phyloP scores from a whole-genome alignment of 2,797 vertebrate genomes.

The Crocodylus rhombifer region DNA sequence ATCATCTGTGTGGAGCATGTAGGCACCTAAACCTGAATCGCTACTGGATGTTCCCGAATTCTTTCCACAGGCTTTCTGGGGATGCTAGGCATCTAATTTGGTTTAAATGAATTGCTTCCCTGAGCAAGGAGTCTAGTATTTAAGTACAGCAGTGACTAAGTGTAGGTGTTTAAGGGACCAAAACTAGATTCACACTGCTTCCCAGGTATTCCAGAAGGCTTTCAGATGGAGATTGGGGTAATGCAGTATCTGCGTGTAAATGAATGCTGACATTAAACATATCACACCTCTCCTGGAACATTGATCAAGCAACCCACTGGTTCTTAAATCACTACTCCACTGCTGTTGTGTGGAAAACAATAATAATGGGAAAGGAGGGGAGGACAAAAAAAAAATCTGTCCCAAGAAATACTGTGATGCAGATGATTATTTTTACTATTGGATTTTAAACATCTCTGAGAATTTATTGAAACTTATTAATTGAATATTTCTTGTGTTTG shows the following conservation, averaged over 20 bases:
- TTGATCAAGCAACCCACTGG: rapidly evolving
- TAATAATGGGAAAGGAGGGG: neutral
- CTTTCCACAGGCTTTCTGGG: too few species aligned
- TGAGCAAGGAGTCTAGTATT: too few species aligned
- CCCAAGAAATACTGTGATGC: too few species aligned
- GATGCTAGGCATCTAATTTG: too few species aligned
- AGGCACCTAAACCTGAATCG: too few species aligned
- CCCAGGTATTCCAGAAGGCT: neutral
- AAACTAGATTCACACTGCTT: too few species aligned
- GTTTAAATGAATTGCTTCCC: too few species aligned
- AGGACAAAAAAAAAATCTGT: too few species aligned
- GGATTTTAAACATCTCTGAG: neutral
- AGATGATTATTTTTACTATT: neutral
- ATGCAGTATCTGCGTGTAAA: neutral
- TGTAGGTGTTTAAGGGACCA: too few species aligned
- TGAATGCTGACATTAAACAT: neutral
- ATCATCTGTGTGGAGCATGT: too few species aligned
- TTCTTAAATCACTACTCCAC: neutral
- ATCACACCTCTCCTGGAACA: neutral
- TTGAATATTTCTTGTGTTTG: neutral
- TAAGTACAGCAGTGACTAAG: too few species aligned
- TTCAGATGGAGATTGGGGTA: neutral
- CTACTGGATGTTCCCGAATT: too few species aligned
- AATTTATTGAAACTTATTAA: slow-evolving; percentile 8
- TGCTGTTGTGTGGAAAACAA: neutral